Conservation (phyloP, 1,140 invertebrate genomes). For the Lanistes nyassanus region DNA sequence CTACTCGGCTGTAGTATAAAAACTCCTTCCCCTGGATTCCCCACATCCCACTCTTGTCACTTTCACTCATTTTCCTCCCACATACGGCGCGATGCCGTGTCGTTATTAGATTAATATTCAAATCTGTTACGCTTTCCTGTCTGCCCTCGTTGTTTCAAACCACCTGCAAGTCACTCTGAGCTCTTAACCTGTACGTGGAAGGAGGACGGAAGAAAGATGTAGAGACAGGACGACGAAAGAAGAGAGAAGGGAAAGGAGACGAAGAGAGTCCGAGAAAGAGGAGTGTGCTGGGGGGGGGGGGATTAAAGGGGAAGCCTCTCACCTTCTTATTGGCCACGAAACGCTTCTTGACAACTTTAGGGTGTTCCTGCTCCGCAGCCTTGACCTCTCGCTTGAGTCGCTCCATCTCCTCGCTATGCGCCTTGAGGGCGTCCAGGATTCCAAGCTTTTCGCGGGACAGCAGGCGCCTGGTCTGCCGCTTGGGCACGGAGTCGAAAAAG, state of each 20-base stretch:
- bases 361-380: conserved; percentile 11
- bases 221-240: background rate
- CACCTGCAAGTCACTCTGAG: background rate
- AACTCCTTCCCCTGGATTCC: too few relatives aligned
- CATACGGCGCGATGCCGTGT: too few relatives aligned
- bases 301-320: too few relatives aligned
- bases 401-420: conserved; percentile 15
- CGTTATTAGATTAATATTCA: too few relatives aligned
- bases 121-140: too few relatives aligned
- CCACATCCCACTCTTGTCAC: too few relatives aligned
- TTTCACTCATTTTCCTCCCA: too few relatives aligned
- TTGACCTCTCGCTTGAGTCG: conserved; percentile 24
- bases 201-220: background rate
- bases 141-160: background rate
- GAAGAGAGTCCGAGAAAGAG: background rate
- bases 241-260: background rate
- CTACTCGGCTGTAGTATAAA: too few relatives aligned
- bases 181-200: background rate
- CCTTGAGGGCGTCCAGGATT: conserved; percentile 29
- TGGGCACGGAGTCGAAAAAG: conserved; percentile 36
- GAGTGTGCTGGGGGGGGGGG: too few relatives aligned
- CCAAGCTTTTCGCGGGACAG: conserved; percentile 23
- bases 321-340: conserved; percentile 25
- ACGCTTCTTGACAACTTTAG: conserved; percentile 34
- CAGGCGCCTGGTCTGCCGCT: conserved; percentile 31